Evolutionary conservation across 2,113 vertebrate species (phyloP).

Genomic region (Melanostigma gelatinosum): DNA sequence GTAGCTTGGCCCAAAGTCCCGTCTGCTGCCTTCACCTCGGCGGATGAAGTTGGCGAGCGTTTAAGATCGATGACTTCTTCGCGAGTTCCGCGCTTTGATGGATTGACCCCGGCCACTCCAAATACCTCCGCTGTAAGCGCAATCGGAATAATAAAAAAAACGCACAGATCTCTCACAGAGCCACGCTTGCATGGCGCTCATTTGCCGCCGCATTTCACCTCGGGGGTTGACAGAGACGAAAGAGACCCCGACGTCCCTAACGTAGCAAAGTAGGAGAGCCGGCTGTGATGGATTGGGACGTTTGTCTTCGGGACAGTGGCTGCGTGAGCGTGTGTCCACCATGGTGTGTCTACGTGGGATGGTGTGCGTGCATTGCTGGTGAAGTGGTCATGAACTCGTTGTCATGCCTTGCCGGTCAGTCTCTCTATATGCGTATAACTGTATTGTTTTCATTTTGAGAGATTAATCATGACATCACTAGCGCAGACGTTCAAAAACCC

Average conservation of each 20-base stretch:
- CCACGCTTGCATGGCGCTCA: conserved; percentile 28
- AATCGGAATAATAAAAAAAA: conserved; percentile 49
- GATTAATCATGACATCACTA: conserved; percentile 33
- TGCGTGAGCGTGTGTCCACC: not conserved
- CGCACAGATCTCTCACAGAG: conserved; percentile 33
- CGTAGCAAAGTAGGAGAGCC: conserved; percentile 45
- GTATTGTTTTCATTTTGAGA: conserved; percentile 6
- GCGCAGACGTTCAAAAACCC: conserved; percentile 10
- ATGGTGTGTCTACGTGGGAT: not conserved
- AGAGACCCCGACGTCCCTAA: not conserved
- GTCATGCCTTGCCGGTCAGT: not conserved
- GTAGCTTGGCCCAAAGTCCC: not conserved
- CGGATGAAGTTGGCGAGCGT: not conserved
- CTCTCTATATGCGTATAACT: not conserved
- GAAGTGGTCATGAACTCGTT: conserved; percentile 5
- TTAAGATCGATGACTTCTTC: conserved; percentile 34
- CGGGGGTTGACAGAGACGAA: conserved; percentile 46
- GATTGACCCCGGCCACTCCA: conserved; percentile 37
- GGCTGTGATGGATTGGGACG: conserved; percentile 25
- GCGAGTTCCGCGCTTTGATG: conserved; percentile 30
- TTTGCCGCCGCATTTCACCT: conserved; percentile 29
- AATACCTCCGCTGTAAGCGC: conserved; percentile 24
- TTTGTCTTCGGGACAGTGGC: conserved; percentile 29
- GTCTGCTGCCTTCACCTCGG: conserved; percentile 33
- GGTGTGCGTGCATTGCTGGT: conserved; percentile 10